A percentile compares a stretch with the other conserved stretches of the same genome.
Conservation (phyloP, 2,888 invertebrate genomes). For the Lasius platythorax region DNA sequence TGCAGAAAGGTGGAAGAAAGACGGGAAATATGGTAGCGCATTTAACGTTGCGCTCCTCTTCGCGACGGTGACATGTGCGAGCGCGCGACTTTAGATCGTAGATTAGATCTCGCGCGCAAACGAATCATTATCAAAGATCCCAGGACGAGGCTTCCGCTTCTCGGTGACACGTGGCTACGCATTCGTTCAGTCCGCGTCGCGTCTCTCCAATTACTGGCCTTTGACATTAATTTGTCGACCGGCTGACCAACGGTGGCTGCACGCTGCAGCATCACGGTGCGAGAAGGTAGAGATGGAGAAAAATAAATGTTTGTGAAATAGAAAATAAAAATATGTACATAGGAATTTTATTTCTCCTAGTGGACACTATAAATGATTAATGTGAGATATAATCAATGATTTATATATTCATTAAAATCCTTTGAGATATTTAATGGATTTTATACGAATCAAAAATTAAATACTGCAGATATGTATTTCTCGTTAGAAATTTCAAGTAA, state of each 20-base stretch:
- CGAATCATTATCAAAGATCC: slow-evolving; percentile 67
- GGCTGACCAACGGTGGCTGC: slow-evolving; percentile 66
- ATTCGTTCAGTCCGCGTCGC: slow-evolving; percentile 48
- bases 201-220: slow-evolving; percentile 74
- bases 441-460: background rate
- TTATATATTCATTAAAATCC: background rate
- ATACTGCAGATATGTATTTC: background rate
- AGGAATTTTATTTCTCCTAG: background rate
- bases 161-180: slow-evolving; percentile 36
- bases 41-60: background rate
- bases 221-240: slow-evolving; percentile 77
- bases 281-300: slow-evolving; percentile 48
- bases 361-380: background rate
- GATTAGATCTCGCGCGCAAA: slow-evolving; percentile 65
- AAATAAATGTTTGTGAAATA: background rate
- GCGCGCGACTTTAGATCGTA: slow-evolving; percentile 54
- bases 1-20: slow-evolving; percentile 49
- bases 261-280: slow-evolving; percentile 59
- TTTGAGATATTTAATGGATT: slow-evolving; percentile 2
- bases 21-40: background rate
- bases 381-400: background rate
- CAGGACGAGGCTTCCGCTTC: slow-evolving; percentile 64
- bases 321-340: background rate
- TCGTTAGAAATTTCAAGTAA: background rate
- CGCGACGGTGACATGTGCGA: background rate